phyloP scores from a whole-genome alignment of 1,140 invertebrate genomes.

The Sitobion miscanthi region DNA sequence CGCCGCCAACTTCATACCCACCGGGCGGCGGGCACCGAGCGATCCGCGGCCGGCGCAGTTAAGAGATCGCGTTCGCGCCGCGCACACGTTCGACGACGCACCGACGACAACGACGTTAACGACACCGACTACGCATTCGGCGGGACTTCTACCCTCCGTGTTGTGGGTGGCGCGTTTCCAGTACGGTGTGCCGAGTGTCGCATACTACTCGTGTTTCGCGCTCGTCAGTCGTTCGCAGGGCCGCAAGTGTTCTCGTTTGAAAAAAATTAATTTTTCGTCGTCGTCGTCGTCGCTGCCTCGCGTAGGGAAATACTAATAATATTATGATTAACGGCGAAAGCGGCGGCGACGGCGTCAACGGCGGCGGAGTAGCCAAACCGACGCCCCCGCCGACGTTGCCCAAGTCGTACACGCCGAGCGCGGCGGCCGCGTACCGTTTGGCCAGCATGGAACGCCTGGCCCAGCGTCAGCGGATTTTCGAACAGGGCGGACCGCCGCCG shows the following conservation, averaged over 20 bases:
- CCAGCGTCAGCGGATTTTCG: slow-evolving; percentile 75
- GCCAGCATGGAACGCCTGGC: slow-evolving; percentile 70
- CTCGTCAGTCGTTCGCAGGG: neutral
- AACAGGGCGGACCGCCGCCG: slow-evolving; percentile 51
- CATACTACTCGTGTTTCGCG: neutral
- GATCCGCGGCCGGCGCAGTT: neutral
- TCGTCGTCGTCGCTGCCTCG: neutral
- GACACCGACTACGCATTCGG: neutral
- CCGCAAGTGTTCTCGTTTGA: neutral
- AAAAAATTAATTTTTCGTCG: neutral
- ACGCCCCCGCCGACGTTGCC: slow-evolving; percentile 73
- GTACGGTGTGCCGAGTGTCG: neutral
- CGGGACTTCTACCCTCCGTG: neutral
- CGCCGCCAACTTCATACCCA: neutral
- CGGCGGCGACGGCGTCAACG: slow-evolving; percentile 38
- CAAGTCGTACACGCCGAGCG: slow-evolving; percentile 70
- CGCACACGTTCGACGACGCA: neutral
- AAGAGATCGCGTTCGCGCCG: slow-evolving; percentile 11
- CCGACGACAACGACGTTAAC: no score
- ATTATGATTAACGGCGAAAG: slow-evolving; percentile 51
- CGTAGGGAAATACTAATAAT: neutral
- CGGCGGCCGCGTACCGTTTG: slow-evolving; percentile 63
- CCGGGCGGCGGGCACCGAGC: neutral
- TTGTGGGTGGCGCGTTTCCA: neutral
- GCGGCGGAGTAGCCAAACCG: slow-evolving; percentile 61